Percentiles rank a stretch among this genome's conserved stretches.
These are phyloP conservation scores for Setipinna tenuifilis DNA, from an alignment of 2,797 vertebrate species.

Conservation along the genomic window DNA sequence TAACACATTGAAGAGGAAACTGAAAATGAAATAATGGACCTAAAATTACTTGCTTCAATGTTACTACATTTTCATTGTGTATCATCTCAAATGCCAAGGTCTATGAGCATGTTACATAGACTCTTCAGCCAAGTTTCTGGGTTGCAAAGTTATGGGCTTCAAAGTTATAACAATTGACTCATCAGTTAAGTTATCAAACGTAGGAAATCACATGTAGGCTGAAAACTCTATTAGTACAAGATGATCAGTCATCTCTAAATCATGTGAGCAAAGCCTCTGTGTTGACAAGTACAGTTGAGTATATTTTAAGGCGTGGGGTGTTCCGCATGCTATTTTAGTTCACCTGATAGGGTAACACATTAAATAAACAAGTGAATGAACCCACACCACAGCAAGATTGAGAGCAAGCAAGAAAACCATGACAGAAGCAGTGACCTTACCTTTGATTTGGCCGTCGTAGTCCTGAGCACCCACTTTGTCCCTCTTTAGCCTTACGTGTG, in stretches of 20 bases:
- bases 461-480: conserved; percentile 74
- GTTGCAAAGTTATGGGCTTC: neutral
- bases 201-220: neutral
- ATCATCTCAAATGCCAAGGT: neutral
- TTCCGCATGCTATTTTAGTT: neutral
- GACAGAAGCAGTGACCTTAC: conserved; percentile 60
- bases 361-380: neutral
- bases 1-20: neutral
- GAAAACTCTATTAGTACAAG: conserved; percentile 1
- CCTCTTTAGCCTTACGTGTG: conserved; percentile 78
- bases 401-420: neutral
- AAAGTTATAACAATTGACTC: neutral
- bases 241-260: neutral
- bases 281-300: neutral
- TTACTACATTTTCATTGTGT: neutral
- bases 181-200: neutral
- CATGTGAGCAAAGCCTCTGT: neutral
- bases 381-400: neutral
- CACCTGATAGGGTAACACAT: neutral
- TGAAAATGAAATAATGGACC: neutral
- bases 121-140: neutral
- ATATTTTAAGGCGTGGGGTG: neutral
- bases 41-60: neutral
- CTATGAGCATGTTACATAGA: neutral
- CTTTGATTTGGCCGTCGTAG: conserved; percentile 87